These are phyloP conservation scores for Dipus sagitta DNA, from an alignment of 2,797 vertebrate genomes.

Conservation along the genomic window DNA sequence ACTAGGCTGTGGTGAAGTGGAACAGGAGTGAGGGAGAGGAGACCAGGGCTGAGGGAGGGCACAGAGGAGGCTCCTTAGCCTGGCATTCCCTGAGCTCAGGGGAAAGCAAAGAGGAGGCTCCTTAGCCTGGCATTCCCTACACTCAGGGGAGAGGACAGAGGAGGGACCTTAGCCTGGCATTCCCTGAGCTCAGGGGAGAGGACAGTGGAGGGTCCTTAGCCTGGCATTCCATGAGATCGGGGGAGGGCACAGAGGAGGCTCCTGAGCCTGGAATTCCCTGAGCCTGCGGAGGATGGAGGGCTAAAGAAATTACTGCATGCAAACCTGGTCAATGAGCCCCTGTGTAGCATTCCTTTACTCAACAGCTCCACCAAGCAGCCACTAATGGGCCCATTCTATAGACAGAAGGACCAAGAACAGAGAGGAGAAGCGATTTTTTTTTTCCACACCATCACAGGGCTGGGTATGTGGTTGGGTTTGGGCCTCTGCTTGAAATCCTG, in stretches of 20 bases:
- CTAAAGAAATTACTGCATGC: no score
- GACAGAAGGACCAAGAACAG: not conserved
- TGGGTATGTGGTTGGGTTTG: not conserved
- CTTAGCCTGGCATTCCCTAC: no score
- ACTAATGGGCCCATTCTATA: not conserved
- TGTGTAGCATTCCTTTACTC: not conserved
- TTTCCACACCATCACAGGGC: not conserved
- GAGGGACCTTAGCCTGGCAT: not conserved
- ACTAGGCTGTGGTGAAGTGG: not conserved
- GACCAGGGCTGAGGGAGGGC: not conserved
- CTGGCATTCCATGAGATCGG: no score
- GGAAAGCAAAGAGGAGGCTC: no score
- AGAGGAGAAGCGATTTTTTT: not conserved
- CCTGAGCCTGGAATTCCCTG: not conserved
- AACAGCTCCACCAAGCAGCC: not conserved
- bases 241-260: not conserved
- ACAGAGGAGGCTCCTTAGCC: not conserved
- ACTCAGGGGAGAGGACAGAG: not conserved
- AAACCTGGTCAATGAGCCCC: fast-evolving
- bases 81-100: no score
- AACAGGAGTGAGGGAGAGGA: not conserved
- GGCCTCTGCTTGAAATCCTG: not conserved
- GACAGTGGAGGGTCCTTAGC: no score
- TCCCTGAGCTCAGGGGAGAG: no score
- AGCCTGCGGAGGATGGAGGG: no score